Evolutionary conservation across 92 coral and sea anemone genomes (phyloP).

Genomic region (Umimayanthus chanpuru): DNA sequence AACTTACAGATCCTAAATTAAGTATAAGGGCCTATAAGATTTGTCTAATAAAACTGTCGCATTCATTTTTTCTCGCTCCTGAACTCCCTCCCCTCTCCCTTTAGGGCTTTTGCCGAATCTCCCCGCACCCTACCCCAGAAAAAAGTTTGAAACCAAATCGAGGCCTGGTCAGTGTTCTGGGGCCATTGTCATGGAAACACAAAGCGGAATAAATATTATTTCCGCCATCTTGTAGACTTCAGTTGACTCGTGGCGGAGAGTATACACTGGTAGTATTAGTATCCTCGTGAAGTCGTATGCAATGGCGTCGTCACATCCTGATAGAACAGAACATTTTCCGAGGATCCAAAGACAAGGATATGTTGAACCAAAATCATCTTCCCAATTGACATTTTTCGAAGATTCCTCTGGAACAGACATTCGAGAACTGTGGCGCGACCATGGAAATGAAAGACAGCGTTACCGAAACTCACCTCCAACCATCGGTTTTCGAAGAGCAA

Average conservation of each 20-base stretch:
- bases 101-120: too few relatives aligned
- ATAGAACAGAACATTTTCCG: slow-evolving; percentile 75
- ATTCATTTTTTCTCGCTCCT: too few relatives aligned
- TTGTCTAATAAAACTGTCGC: too few relatives aligned
- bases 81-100: too few relatives aligned
- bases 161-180: not conserved
- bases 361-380: slow-evolving; percentile 64
- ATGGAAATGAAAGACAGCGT: slow-evolving; percentile 84
- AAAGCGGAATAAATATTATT: slow-evolving; percentile 71
- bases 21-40: too few relatives aligned
- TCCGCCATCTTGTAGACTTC: slow-evolving; percentile 72
- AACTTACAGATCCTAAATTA: too few relatives aligned
- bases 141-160: slow-evolving; percentile 25
- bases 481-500: slow-evolving; percentile 79
- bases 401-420: slow-evolving; percentile 76
- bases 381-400: slow-evolving; percentile 71
- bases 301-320: slow-evolving; percentile 85
- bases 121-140: not conserved
- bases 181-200: slow-evolving; percentile 70
- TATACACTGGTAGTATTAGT: not conserved
- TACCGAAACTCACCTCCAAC: slow-evolving; percentile 86
- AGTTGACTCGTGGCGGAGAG: not conserved
- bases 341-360: slow-evolving; percentile 73
- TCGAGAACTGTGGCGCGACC: slow-evolving; percentile 80
- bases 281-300: slow-evolving; percentile 42